Conservation (phyloP, 2,888 invertebrate species). For the Drosophila seclusa region DNA sequence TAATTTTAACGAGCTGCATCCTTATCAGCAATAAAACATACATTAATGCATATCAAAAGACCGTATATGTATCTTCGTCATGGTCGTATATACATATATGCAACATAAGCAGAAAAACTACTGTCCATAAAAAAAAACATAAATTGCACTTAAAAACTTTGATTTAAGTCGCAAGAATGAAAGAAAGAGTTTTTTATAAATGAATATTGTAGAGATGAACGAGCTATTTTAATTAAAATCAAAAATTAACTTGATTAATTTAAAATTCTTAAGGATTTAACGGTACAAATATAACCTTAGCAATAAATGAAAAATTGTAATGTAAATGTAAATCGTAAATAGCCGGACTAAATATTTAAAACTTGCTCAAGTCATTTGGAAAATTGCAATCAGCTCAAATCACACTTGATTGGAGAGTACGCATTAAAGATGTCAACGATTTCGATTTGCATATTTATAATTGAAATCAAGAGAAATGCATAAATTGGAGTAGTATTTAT, state of each 20-base stretch:
- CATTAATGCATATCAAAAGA: slow-evolving; percentile 41
- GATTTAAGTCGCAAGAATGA: neutral
- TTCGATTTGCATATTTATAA: slow-evolving; percentile 9
- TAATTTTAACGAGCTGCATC: slow-evolving; percentile 59
- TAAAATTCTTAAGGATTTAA: neutral
- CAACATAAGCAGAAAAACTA: slow-evolving; percentile 3
- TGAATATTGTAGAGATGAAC: neutral
- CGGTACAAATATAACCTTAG: neutral
- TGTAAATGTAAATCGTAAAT: neutral
- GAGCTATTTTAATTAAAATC: neutral
- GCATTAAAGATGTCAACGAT: neutral
- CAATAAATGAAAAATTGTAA: too few species aligned
- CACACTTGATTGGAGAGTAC: neutral
- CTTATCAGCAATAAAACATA: slow-evolving; percentile 61
- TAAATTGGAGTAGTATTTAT: slow-evolving; percentile 20
- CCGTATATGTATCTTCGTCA: neutral
- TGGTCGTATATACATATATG: neutral
- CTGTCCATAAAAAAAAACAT: neutral
- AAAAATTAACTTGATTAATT: neutral
- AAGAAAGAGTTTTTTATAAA: too few species aligned
- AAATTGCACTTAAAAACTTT: slow-evolving; percentile 2
- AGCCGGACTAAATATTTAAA: neutral
- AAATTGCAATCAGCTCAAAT: neutral
- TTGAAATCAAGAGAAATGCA: slow-evolving; percentile 7
- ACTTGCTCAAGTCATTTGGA: neutral